Evolutionary conservation across 2,888 invertebrate species (phyloP).

Genomic region (Microplitis manilae): DNA sequence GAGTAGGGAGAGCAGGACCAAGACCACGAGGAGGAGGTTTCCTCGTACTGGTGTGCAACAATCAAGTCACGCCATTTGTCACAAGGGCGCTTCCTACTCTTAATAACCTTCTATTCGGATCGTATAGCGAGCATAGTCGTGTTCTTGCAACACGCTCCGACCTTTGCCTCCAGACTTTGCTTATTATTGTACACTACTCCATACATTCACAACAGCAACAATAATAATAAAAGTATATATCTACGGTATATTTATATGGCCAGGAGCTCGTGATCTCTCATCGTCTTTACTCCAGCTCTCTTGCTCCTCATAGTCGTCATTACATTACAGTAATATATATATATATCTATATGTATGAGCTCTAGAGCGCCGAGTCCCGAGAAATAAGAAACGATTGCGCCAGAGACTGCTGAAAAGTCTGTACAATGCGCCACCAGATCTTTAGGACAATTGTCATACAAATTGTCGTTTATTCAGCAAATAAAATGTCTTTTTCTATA

Average conservation of each 20-base stretch:
- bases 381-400: not conserved
- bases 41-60: constrained; percentile 59
- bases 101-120: constrained; percentile 60
- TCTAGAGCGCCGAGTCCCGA: too few species aligned
- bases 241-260: not conserved
- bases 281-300: constrained; percentile 32
- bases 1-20: constrained; percentile 52
- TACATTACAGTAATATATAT: not conserved
- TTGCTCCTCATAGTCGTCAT: not conserved
- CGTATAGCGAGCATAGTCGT: constrained; percentile 39
- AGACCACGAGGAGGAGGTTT: not conserved
- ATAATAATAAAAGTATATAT: constrained; percentile 20
- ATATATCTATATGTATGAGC: too few species aligned
- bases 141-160: constrained; percentile 40
- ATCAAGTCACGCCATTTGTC: constrained; percentile 70
- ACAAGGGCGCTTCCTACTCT: constrained; percentile 70
- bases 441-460: constrained; percentile 62
- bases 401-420: constrained; percentile 9
- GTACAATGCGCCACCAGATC: constrained; percentile 54
- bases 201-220: not conserved
- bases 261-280: constrained; percentile 32
- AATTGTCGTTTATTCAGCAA: constrained; percentile 64
- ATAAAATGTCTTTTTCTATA: not conserved
- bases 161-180: constrained; percentile 40
- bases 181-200: constrained; percentile 9